Evolutionary conservation across 2,888 invertebrate genomes (phyloP).

Genomic region (Drosophila falleni): DNA sequence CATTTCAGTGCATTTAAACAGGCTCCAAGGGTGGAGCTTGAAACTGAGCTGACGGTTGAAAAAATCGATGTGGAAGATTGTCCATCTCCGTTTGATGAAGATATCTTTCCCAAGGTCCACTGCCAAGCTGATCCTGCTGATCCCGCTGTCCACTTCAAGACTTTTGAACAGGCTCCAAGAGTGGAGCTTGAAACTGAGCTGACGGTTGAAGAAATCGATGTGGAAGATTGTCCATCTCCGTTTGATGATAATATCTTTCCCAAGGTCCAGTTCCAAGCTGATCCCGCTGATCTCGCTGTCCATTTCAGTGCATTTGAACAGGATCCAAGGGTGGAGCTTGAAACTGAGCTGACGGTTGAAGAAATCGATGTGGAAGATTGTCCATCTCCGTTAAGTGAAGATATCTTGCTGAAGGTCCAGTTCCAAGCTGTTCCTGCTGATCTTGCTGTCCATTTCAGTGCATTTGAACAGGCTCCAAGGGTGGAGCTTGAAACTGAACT

Average conservation of each 20-base stretch:
- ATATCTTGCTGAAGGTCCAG: background rate
- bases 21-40: background rate
- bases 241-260: background rate
- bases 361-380: background rate
- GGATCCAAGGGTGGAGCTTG: background rate
- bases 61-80: background rate
- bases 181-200: constrained; percentile 4
- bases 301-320: background rate
- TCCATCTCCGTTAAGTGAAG: background rate
- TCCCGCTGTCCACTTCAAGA: background rate
- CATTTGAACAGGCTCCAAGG: background rate
- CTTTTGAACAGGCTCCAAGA: constrained; percentile 1
- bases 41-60: constrained; percentile 5
- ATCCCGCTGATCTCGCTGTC: background rate
- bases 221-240: background rate
- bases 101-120: background rate
- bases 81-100: background rate
- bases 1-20: background rate
- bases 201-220: background rate
- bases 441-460: background rate
- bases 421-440: constrained; percentile 1
- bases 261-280: constrained; percentile 1
- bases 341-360: constrained; percentile 5
- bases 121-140: background rate
- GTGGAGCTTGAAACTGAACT: constrained; percentile 1